Base-by-base conservation (phyloP, 2,113 vertebrate genomes). In the Jacana jacana region DNA sequence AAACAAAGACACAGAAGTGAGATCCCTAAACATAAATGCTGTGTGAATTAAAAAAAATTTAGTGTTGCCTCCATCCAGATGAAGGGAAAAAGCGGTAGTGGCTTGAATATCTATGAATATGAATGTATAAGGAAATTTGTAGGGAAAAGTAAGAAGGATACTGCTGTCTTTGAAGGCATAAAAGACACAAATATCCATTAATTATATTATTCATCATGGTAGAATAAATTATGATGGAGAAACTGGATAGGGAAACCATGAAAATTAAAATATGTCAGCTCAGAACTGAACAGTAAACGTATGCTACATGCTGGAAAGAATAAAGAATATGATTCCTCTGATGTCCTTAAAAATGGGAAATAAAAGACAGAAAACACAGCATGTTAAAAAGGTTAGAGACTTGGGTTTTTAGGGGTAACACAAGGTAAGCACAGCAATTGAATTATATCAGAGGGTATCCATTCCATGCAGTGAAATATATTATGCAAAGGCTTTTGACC, bases 401-500 rank as follows among this genome's bases (percentile, higher is more conserved):
- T 80, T 7, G 0, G 1, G 31, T 64, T 86, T 75, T 72, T 52
- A 55, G 39, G 33, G 57, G 33, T 78, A 92, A 37, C 39, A 11
- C 22, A 28, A 52, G 14, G 23, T 82, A 57, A 94, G 91, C 28
- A 85, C 11, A 88, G 65, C 30, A 78, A 68, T 15, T 82, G 73
- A 95, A 96, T 96, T 96, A 44, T 33, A 95, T 88, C 55, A 91
- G 68, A 89, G 40, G 17, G 4, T 66, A 85, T 75, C 83, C 88
- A 64, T 89, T 87, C 35, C 58, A 80, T 24, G 92, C 76, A 89
- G 90, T 91, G 89, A 94, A 58, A 93, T 81, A 81, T 51, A 70
- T 93, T 96, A 88, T 92, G 93, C 91, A 95, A 90, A 94, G 85
- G 68, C 64, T 95, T 95, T 94, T 97, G 92, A 95, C 94, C 88